Evolutionary conservation across 2,113 vertebrate species (phyloP), one percentile per base, ranked within the genome.

Genomic region (Vulpes vulpes): DNA sequence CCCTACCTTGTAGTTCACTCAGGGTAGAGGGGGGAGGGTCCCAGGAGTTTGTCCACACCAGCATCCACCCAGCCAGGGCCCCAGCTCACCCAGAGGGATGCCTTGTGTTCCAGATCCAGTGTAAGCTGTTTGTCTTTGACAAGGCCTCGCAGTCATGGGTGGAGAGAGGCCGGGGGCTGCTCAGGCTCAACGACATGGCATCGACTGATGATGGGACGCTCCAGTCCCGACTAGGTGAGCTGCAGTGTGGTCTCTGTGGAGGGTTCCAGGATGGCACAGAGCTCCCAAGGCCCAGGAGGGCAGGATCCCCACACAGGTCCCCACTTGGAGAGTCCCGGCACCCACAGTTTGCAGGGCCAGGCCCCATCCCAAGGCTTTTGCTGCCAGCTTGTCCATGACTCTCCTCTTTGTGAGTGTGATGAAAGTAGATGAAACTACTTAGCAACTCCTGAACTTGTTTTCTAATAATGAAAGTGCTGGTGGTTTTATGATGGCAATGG

Each of bases 61-160:
- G 30, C 11, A 11, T n/a, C 32, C 16, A 0, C 30, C 53, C 2
- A 0, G 43, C 53, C 35, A 60, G 65, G 57, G 30, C 73, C 55
- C 73, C 9, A 43, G 59, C 74, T 94, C 53, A 17, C 53, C 43
- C 57, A 15, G 7, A 62, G 64, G 57, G 35, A 78, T 3, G 32
- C 89, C 96, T 78, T 89, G 32, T 98, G 25, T 98, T 98, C 20
- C 98, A 99, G 99, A 99, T 99, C 98, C 99, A 99, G 97, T 99
- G 99, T 98, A 99, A 99, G 98, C 99, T 99, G 96, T 99, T 99
- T 94, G 99, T 99, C 82, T 99, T 99, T 96, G 99, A 99, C 98
- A 99, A 99, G 98, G 99, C 97, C 8, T 99, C 99, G n/a, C 99
- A 99, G 98, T 99, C 99, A 0, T 99, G 99, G 99, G 99, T 99